Conservation (phyloP, 2,113 vertebrate genomes). For the Notarius quadriscutis region DNA sequence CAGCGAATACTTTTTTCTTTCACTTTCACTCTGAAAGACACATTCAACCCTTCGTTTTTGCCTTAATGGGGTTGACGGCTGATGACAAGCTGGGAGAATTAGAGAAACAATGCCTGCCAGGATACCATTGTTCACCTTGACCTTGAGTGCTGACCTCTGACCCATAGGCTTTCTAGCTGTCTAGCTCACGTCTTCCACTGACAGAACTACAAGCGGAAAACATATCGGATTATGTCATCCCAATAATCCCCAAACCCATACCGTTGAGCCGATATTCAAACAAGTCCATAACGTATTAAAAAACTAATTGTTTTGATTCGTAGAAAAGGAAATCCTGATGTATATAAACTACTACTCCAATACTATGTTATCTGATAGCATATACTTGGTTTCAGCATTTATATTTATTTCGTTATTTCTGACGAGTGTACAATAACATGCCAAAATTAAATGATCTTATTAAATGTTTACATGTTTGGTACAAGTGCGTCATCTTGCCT, state of each 20-base stretch:
- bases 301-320: background rate
- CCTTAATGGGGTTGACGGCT: slow-evolving; percentile 59
- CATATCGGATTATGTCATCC: background rate
- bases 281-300: background rate
- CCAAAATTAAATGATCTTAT: background rate
- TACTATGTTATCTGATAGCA: background rate
- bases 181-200: slow-evolving; percentile 13
- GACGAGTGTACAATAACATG: background rate
- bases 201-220: slow-evolving; percentile 9
- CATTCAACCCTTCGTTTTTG: slow-evolving; percentile 32
- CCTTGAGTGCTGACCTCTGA: slow-evolving; percentile 30
- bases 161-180: slow-evolving; percentile 42
- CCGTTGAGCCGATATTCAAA: background rate
- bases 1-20: background rate
- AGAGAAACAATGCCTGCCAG: slow-evolving; percentile 58
- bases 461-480: background rate
- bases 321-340: background rate
- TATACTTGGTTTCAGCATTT: background rate
- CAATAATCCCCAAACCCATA: background rate
- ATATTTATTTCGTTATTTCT: background rate
- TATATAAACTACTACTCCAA: background rate
- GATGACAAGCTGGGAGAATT: slow-evolving; percentile 59
- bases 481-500: background rate
- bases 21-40: background rate
- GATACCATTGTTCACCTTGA: slow-evolving; percentile 57